Base-by-base conservation (phyloP, 1,140 invertebrate genomes). In the Euura lappo region DNA sequence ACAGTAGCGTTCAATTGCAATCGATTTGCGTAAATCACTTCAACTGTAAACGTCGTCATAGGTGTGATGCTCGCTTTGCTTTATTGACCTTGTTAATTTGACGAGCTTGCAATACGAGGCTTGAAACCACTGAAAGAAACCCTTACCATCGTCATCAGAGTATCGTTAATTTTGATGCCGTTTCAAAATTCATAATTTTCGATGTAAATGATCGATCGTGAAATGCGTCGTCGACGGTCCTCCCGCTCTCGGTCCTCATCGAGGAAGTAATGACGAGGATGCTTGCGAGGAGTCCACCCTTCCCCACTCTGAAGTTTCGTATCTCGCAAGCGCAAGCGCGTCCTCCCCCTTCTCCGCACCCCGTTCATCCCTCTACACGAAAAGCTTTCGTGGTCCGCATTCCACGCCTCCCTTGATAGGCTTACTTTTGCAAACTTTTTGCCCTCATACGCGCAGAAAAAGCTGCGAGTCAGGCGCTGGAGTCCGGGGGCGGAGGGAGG, bases 351-450 rank as follows among this genome's bases (percentile, higher is more conserved):
- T 65, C 6, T 13, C 74, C 72, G 71, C 74, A 68, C 74, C 74
- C 71, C 76, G 71, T 73, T 46, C 71, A 71, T 78, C 76, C 79
- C 81, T 80, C 79, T 80, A 79, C 46, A 65, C 60, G 47, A 75
- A 77, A 79, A 78, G 75, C 78, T 75, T 73, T 74, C 71, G 64
- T 71, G 73, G 72, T 81, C 79, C 80, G 68, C 78, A 79, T 81
- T 85, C 84, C 83, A 85, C 83, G 83, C 83, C 83, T 84, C 81
- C 83, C 75, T 76, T 78, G 77, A 80, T 81, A 84, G 81, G 82
- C 80, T 85, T 84, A 81, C 79, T 83, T 82, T 80, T 74, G 69
- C 71, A 64, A 72, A 81, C 79, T 75, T 82, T 80, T 81, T 79
- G 78, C 71, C 73, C 70, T 67, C n/a, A 44, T 44, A 67, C 66